Base-by-base conservation (phyloP, 2,113 vertebrate genomes). In the Chlorodrepanis virens region DNA sequence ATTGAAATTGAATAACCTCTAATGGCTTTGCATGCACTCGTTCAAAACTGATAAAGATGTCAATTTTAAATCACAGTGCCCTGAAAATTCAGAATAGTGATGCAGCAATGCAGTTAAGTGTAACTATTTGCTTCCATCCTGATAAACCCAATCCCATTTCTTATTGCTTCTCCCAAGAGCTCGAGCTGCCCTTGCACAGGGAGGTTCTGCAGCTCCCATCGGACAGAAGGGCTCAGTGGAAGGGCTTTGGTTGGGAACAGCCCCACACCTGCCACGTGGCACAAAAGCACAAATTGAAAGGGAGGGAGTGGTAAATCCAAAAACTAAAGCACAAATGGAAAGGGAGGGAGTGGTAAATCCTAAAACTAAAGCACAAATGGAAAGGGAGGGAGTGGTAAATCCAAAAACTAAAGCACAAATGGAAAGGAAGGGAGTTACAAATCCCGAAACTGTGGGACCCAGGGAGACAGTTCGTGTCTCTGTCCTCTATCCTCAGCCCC, bases 231-330 rank as follows among this genome's bases (percentile, higher is more conserved):
- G n/a, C 5, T 2, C 27, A 35, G 33, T 5, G 35, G 6, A 12
- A 81, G n/a, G 9, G 25, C n/a, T 75, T 22, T 18, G 29, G 11
- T 5, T 4, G 28, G 56, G 64, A 90, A 1, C 60, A 90, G 56
- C 15, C 8, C 20, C 42, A 6, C 22, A 3, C 1, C 4, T 27
- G 28, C 17, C 71, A 23, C 0, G 0, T 18, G 59, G 23, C 14
- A 18, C 2, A 4, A 31, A 54, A 59, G 16, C 67, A 91, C 37
- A 65, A 20, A 45, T 45, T 39, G 37, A 39, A 39, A 39, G 37
- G 37, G 37, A 39, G 37, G 37, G 37, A 39, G 37, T 39, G 37
- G 37, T 39, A 49, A 49, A 49, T 49, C 22, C 47, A 23, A 49
- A 49, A 24, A 24, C 12, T 49, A 49, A 49, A 49, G 47, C 23